A percentile compares a stretch with the other conserved stretches of the same genome.
Evolutionary conservation across 92 coral and sea anemone species (phyloP).

Genomic region (Zoanthus sociatus): DNA sequence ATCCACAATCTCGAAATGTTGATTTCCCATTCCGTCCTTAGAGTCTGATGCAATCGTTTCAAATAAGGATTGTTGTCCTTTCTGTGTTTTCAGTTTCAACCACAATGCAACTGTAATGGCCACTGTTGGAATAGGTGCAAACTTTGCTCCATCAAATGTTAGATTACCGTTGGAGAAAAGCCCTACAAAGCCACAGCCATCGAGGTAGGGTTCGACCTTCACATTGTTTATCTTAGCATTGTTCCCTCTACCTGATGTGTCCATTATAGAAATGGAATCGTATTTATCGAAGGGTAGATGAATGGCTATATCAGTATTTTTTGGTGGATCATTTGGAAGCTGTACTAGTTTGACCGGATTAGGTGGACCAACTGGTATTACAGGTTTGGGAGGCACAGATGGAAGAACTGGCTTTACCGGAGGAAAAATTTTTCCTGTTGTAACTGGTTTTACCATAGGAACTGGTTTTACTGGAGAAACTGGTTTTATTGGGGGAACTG

Average conservation of each 20-base stretch:
- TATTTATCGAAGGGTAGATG: constrained; percentile 76
- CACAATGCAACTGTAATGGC: constrained; percentile 84
- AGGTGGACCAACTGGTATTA: constrained; percentile 27
- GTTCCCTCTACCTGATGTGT: constrained; percentile 74
- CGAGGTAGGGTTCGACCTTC: constrained; percentile 50
- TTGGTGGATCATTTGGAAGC: constrained; percentile 51
- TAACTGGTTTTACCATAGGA: constrained; percentile 36
- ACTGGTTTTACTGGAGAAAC: constrained; percentile 14
- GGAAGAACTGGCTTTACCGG: constrained; percentile 44
- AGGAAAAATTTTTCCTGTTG: constrained; percentile 30
- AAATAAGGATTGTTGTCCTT: constrained; percentile 78
- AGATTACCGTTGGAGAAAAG: constrained; percentile 77
- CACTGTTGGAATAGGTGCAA: constrained; percentile 73
- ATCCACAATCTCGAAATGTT: constrained; percentile 74
- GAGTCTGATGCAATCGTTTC: constrained; percentile 66
- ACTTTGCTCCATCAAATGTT: constrained; percentile 70
- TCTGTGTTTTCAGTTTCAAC: constrained; percentile 64
- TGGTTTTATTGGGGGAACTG: constrained; percentile 18
- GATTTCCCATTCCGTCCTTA: constrained; percentile 60
- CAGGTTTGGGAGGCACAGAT: constrained; percentile 32
- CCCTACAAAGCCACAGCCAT: constrained; percentile 82
- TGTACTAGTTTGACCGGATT: constrained; percentile 28
- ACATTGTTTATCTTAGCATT: constrained; percentile 66
- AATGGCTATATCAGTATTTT: constrained; percentile 45
- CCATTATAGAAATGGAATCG: constrained; percentile 59